Base-by-base conservation (phyloP, 2,113 vertebrate genomes). In the Aptenodytes forsteri region DNA sequence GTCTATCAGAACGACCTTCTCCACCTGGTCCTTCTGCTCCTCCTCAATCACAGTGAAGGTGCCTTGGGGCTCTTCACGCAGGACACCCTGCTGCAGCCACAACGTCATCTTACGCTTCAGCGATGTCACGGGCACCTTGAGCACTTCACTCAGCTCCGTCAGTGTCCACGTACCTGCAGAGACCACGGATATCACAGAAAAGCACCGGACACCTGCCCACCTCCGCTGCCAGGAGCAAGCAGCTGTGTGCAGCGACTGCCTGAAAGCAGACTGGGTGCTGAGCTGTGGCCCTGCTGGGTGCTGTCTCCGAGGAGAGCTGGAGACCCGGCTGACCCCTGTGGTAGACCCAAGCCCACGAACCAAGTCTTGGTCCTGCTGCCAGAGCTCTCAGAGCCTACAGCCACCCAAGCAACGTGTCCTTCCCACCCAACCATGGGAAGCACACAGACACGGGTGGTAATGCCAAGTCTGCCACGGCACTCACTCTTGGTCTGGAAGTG, bases 51-150 rank as follows among this genome's bases (percentile, higher is more conserved):
- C 98, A 0, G 98, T 98, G 98, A 99, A 99, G 38, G 98, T 98
- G 6, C 99, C 99, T 0, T 98, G 97, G 0, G 99, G 98, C 71
- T 99, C 99, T 96, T 99, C 99, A 6, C 98, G 96, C 90, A 99
- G 98, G n/a, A 99, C 99, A 0, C 99, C 99, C 71, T 99, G 99
- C 98, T 99, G 99, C 96, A 99, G 98, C 99, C 99, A 99, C 96
- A 99, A 97, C 0, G 99, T 98, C 98, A 99, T 96, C 94, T 99
- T 99, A 77, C 99, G 98, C 96, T 99, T 99, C 86, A 99, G 98
- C 8, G 99, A 98, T 0, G 99, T 98, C 94, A 98, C 98, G 0
- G 99, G 99, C 77, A 99, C 99, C 26, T 99, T 99, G 44, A 99
- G 98, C 76, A 97, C 98, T 9, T 96, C 96, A 8, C 99, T 99